Conservation (phyloP, 1,140 invertebrate genomes). For the Drosophila pandora region DNA sequence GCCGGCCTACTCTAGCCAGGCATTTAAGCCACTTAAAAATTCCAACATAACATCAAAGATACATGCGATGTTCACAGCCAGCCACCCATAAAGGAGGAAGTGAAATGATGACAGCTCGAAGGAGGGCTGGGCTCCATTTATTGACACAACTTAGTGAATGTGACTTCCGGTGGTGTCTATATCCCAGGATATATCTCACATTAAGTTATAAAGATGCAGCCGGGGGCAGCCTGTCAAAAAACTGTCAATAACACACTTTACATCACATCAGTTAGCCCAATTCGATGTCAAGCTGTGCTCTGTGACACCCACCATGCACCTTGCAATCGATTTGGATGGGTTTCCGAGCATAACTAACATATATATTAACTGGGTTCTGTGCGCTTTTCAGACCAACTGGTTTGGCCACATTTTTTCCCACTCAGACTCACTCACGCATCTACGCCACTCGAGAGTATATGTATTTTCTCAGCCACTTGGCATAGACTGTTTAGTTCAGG, state of each 20-base stretch:
- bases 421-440: conserved; percentile 23
- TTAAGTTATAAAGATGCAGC: neutral
- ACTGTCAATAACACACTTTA: conserved; percentile 19
- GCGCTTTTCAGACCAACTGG: conserved; percentile 5
- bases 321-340: conserved; percentile 11
- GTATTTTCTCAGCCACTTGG: conserved; percentile 7
- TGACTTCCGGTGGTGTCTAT: neutral
- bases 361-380: conserved; percentile 11
- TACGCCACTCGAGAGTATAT: neutral
- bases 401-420: conserved; percentile 35
- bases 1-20: conserved; percentile 9
- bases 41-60: conserved; percentile 15
- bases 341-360: neutral
- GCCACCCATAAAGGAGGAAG: conserved; percentile 5
- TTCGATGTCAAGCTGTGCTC: conserved; percentile 28
- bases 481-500: conserved; percentile 13
- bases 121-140: conserved; percentile 3
- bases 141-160: neutral
- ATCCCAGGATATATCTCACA: neutral
- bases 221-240: neutral
- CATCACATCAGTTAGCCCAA: conserved; percentile 12
- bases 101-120: conserved; percentile 4
- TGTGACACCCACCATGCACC: conserved; percentile 27
- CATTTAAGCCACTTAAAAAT: conserved; percentile 14
- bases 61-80: conserved; percentile 3